These are phyloP conservation scores for Synanthedon formicaeformis DNA, from an alignment of 2,888 invertebrate species.

Conservation along the genomic window DNA sequence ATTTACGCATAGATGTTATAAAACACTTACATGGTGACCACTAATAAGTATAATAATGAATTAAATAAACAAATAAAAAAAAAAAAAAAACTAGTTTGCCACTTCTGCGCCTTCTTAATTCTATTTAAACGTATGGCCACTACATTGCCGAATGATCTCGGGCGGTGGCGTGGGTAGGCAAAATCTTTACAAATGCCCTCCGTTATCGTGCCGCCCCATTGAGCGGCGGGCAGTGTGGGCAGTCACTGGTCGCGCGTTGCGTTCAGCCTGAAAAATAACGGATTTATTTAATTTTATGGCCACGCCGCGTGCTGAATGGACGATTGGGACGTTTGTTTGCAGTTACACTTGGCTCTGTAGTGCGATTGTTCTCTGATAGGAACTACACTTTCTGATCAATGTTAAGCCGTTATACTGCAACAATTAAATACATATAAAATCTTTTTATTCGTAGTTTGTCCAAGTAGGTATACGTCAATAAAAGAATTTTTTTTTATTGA, in stretches of 20 bases:
- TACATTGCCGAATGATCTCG: slow-evolving; percentile 38
- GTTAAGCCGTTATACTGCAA: too few relatives aligned
- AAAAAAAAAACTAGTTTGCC: not conserved
- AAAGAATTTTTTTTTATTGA: too few relatives aligned
- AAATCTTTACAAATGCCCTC: slow-evolving; percentile 69
- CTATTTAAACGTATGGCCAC: slow-evolving; percentile 49
- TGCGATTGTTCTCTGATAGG: not conserved
- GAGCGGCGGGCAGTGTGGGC: slow-evolving; percentile 40
- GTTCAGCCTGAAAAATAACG: slow-evolving; percentile 70
- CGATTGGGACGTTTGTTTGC: slow-evolving; percentile 39
- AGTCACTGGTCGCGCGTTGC: slow-evolving; percentile 39
- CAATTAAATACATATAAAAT: not conserved
- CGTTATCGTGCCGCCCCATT: slow-evolving; percentile 65
- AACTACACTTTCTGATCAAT: too few relatives aligned
- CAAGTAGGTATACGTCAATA: too few relatives aligned
- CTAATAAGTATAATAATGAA: too few relatives aligned
- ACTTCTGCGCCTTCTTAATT: slow-evolving; percentile 13
- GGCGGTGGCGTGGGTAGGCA: slow-evolving; percentile 38
- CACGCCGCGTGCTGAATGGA: slow-evolving; percentile 64
- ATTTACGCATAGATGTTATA: too few relatives aligned
- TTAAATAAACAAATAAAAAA: too few relatives aligned
- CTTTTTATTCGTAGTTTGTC: too few relatives aligned
- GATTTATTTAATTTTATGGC: slow-evolving; percentile 70
- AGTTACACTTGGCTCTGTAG: slow-evolving; percentile 4
- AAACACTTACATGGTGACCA: too few relatives aligned